Evolutionary conservation across 2,888 invertebrate species (phyloP).

Genomic region (Acrocyrtus sp.): DNA sequence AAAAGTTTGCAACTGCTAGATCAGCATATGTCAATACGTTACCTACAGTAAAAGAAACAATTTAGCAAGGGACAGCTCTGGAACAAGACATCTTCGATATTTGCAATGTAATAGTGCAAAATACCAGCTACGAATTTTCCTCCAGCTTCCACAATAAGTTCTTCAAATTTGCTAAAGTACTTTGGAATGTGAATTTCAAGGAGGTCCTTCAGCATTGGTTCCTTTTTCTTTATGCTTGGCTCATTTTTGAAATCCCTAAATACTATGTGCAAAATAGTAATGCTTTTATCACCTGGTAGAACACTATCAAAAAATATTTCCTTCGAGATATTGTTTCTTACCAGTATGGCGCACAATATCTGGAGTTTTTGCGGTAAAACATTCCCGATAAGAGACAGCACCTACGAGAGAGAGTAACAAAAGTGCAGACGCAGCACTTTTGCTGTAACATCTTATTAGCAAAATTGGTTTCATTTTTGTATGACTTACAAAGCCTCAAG

Average conservation of each 20-base stretch:
- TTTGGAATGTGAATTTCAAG: slow-evolving; percentile 37
- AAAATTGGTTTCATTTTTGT: too few species aligned
- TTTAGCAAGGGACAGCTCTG: not conserved
- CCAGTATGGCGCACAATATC: slow-evolving; percentile 42
- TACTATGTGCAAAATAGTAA: not conserved
- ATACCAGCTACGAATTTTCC: slow-evolving; percentile 71
- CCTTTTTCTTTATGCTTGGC: slow-evolving; percentile 39
- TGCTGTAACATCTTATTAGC: not conserved
- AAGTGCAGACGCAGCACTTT: not conserved
- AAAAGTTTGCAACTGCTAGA: slow-evolving; percentile 71
- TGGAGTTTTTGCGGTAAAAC: slow-evolving; percentile 34
- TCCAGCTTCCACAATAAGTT: slow-evolving; percentile 23
- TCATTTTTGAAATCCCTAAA: slow-evolving; percentile 38
- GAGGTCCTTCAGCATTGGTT: slow-evolving; percentile 38
- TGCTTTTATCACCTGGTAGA: not conserved
- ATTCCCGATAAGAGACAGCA: slow-evolving; percentile 36
- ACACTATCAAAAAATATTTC: too few species aligned
- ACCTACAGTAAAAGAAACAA: not conserved
- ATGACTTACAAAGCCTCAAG: slow-evolving; percentile 30
- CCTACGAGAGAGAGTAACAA: too few species aligned
- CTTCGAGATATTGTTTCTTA: too few species aligned
- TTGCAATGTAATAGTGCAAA: slow-evolving; percentile 68
- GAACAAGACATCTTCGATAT: slow-evolving; percentile 65
- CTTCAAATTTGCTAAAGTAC: slow-evolving; percentile 38
- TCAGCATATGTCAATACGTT: slow-evolving; percentile 61